Conservation (phyloP, 2,113 vertebrate genomes). For the Gymnarchus niloticus region DNA sequence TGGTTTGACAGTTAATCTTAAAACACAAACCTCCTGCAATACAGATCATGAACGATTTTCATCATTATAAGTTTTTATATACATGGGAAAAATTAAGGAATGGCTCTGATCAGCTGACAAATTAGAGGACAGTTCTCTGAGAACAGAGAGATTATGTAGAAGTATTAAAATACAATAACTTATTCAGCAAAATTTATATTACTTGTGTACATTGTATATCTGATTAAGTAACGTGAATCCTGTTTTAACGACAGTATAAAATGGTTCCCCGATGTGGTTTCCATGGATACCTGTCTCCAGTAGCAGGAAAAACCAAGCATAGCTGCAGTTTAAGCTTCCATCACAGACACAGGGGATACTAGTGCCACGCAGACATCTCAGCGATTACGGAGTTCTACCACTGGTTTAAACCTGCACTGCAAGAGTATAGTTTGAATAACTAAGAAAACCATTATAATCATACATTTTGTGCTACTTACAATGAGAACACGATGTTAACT, state of each 20-base stretch:
- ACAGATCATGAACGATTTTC: neutral
- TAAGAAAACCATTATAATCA: neutral
- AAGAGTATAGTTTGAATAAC: neutral
- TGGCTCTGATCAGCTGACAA: too few species aligned
- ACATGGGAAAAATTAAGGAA: neutral
- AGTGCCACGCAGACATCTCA: neutral
- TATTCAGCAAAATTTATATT: neutral
- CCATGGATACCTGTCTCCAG: conserved; percentile 19
- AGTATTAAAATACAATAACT: neutral
- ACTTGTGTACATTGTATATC: neutral
- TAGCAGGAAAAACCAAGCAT: neutral
- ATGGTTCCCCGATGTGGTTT: conserved; percentile 5
- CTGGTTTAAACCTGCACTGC: too few species aligned
- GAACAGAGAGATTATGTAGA: neutral
- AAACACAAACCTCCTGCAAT: neutral
- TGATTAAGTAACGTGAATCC: neutral
- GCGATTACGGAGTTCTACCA: neutral
- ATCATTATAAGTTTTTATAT: neutral
- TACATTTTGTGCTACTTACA: neutral
- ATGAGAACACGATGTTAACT: neutral
- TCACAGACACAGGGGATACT: neutral
- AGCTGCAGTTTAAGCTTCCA: neutral
- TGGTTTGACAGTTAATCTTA: neutral
- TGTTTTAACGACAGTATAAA: neutral
- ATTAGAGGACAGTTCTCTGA: neutral